Evolutionary conservation across 2,113 vertebrate species (phyloP).

Genomic region (Lamprotornis superbus): DNA sequence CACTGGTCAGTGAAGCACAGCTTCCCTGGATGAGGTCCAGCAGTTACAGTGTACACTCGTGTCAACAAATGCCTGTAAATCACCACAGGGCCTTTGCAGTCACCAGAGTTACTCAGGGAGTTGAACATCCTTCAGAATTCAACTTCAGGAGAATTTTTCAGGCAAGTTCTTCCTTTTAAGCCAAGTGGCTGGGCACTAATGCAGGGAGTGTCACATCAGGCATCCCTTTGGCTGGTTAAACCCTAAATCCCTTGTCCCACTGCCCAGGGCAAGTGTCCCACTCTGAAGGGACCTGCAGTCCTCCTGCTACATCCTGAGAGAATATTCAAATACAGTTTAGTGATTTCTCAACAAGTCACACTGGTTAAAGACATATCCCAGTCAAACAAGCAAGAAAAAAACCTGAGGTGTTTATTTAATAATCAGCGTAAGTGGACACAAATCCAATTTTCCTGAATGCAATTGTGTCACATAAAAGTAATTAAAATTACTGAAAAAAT

Average conservation of each 20-base stretch:
- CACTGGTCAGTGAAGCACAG: accelerated
- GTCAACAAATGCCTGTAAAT: neutral
- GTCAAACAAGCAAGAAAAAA: neutral
- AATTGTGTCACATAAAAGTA: neutral
- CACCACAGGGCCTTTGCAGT: neutral
- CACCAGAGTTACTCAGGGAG: neutral
- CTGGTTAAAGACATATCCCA: neutral
- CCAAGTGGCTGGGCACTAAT: neutral
- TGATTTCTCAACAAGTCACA: neutral
- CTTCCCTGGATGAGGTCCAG: neutral
- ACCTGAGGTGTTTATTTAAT: neutral
- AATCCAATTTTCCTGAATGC: neutral
- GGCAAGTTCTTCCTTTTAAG: neutral
- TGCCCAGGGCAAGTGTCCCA: neutral
- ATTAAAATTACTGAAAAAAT: neutral
- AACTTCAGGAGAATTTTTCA: neutral
- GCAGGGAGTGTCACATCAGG: neutral
- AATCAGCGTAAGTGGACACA: neutral
- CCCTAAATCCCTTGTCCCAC: neutral
- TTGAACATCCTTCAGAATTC: neutral
- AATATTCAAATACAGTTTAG: neutral
- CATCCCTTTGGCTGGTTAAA: neutral
- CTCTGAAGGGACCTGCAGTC: neutral
- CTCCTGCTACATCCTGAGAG: neutral
- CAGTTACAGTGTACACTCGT: neutral